Percentiles rank a stretch among this genome's conserved stretches.
phyloP scores from a whole-genome alignment of 1,140 invertebrate species.

The Nylanderia fulva region DNA sequence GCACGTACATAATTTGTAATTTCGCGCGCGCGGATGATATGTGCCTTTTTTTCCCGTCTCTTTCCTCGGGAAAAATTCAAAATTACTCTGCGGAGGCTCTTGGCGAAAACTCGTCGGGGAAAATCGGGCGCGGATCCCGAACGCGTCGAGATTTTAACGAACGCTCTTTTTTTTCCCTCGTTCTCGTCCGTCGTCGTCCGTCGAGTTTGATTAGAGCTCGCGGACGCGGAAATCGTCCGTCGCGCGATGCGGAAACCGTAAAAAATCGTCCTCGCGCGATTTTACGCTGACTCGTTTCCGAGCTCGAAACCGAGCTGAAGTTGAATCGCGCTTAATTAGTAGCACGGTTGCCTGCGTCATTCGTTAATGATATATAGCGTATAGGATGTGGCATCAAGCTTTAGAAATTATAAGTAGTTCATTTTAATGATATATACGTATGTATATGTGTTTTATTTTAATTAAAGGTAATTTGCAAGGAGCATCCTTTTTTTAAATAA shows the following conservation, averaged over 20 bases:
- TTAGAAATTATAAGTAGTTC: not conserved
- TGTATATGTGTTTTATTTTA: too few relatives aligned
- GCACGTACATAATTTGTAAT: constrained; percentile 59
- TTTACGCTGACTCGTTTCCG: constrained; percentile 29
- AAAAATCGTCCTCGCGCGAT: constrained; percentile 33
- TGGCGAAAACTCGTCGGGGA: not conserved
- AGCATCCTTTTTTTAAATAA: too few relatives aligned
- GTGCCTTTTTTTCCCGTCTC: not conserved
- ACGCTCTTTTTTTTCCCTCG: constrained; percentile 6
- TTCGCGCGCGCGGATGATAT: constrained; percentile 15
- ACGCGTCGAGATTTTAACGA: constrained; percentile 53
- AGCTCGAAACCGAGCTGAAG: constrained; percentile 8
- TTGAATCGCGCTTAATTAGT: constrained; percentile 47
- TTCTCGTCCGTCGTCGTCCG: not conserved
- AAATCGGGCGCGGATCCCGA: constrained; percentile 1
- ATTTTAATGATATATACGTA: too few relatives aligned
- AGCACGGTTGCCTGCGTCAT: constrained; percentile 16
- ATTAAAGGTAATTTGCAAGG: too few relatives aligned
- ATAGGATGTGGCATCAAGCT: not conserved
- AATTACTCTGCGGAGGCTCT: constrained; percentile 29
- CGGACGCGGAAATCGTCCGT: constrained; percentile 42
- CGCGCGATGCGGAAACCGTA: constrained; percentile 32
- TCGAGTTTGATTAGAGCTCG: constrained; percentile 43
- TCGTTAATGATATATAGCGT: not conserved
- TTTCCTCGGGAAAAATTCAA: not conserved